These are phyloP conservation scores for Ploceus nigricollis DNA, from an alignment of 2,113 vertebrate genomes.

Conservation along the genomic window DNA sequence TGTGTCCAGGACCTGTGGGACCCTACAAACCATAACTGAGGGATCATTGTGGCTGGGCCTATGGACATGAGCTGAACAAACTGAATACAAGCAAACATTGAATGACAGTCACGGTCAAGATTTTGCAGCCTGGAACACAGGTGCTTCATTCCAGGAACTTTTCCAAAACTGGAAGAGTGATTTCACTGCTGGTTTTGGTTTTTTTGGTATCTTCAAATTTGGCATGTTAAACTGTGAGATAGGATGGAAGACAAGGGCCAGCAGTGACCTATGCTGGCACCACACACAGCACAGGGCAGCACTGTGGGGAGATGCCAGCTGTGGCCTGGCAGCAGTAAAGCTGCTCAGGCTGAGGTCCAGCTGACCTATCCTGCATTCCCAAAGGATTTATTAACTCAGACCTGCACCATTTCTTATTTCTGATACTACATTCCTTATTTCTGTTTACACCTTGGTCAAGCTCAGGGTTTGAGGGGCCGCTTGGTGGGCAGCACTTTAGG, in stretches of 20 bases:
- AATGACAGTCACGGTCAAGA: neutral
- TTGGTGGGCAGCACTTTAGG: neutral
- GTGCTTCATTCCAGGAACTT: neutral
- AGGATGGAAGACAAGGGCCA: neutral
- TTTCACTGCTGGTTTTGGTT: neutral
- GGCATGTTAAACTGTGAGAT: too few relatives aligned
- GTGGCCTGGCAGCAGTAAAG: neutral
- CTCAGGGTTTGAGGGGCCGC: neutral
- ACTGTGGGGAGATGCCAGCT: too few relatives aligned
- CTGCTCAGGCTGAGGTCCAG: neutral
- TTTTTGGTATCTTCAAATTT: neutral
- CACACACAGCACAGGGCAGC: neutral
- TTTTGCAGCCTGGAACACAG: neutral
- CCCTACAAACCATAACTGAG: neutral
- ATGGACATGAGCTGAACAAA: neutral
- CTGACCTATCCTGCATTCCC: neutral
- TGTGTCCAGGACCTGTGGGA: neutral
- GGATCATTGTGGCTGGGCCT: neutral
- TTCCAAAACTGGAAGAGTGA: neutral
- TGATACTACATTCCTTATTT: too few relatives aligned
- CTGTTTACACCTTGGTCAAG: neutral
- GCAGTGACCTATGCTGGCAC: neutral
- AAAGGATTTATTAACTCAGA: neutral
- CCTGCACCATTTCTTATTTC: neutral
- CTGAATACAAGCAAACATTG: neutral